A percentile compares a stretch with the other conserved stretches of the same genome.
phyloP scores from a whole-genome alignment of 2,888 invertebrate species.

The Mesodorylaimus sp. region DNA sequence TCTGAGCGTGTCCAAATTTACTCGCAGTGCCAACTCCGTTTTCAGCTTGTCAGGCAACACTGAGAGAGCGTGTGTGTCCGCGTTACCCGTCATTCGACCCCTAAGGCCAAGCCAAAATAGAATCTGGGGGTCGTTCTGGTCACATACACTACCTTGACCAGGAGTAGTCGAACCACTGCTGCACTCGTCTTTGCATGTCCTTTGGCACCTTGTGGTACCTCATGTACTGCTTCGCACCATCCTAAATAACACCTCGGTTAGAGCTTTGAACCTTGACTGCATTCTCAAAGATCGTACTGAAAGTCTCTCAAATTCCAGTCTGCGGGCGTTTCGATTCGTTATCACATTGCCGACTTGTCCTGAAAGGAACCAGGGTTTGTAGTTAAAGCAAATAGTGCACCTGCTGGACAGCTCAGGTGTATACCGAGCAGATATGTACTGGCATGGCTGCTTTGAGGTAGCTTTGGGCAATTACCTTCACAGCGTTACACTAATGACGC shows the following conservation, averaged over 20 bases:
- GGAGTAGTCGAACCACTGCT: constrained; percentile 92
- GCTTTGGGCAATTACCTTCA: too few species aligned
- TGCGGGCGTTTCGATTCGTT: constrained; percentile 84
- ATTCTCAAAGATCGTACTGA: constrained; percentile 41
- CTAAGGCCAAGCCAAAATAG: constrained; percentile 33
- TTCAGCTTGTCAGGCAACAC: constrained; percentile 84
- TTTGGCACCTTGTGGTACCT: constrained; percentile 87
- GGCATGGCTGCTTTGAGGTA: too few species aligned
- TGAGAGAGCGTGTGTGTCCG: constrained; percentile 80
- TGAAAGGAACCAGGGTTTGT: constrained; percentile 26
- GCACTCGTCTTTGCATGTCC: constrained; percentile 81
- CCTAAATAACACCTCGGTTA: constrained; percentile 39
- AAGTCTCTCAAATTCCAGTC: constrained; percentile 78
- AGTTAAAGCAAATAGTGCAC: too few species aligned
- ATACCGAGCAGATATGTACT: too few species aligned
- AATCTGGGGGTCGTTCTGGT: too few species aligned
- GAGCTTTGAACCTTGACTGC: too few species aligned
- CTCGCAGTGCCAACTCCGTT: constrained; percentile 83
- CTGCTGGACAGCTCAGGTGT: too few species aligned
- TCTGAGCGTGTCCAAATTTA: constrained; percentile 78
- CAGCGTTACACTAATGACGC: too few species aligned
- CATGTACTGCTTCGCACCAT: constrained; percentile 93
- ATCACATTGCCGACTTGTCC: constrained; percentile 94
- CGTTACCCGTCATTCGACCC: constrained; percentile 81
- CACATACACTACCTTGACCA: constrained; percentile 53